These are phyloP conservation scores for western clawed frog (Xenopus tropicalis) DNA, from an alignment of 2,113 vertebrate species.

Conservation along the genomic window DNA sequence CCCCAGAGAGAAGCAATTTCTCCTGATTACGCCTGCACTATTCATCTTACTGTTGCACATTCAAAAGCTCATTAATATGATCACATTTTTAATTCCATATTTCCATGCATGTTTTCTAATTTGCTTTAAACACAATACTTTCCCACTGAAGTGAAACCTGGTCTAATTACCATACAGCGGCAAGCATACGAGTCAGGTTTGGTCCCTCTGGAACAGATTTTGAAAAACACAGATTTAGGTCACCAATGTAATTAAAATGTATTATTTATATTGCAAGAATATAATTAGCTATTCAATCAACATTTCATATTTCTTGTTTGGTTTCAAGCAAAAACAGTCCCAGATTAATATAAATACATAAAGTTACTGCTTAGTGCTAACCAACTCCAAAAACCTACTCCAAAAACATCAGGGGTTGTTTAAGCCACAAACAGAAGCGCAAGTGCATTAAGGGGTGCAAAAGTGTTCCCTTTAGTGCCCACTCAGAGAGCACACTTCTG, in stretches of 20 bases:
- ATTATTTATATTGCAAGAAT: conserved; percentile 11
- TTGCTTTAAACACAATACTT: conserved; percentile 20
- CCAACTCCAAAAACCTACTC: too few species aligned
- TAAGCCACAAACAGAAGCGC: too few species aligned
- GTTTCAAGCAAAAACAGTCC: too few species aligned
- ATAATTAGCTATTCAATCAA: conserved; percentile 1
- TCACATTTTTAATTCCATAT: background rate
- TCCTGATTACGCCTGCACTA: background rate
- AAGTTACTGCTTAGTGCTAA: too few species aligned
- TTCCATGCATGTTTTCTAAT: background rate
- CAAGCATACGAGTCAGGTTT: background rate
- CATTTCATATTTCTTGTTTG: too few species aligned
- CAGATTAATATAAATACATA: too few species aligned
- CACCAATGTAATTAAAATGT: conserved; percentile 33
- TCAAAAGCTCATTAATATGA: conserved; percentile 10
- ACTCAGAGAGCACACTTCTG: too few species aligned
- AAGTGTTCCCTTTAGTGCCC: too few species aligned
- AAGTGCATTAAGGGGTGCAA: too few species aligned
- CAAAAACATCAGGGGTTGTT: too few species aligned
- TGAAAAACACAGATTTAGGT: conserved; percentile 23
- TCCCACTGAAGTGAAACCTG: conserved; percentile 29
- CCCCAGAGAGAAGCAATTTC: background rate
- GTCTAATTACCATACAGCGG: conserved; percentile 31
- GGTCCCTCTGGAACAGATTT: conserved; percentile 22
- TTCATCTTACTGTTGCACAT: background rate